Base-by-base conservation (phyloP, 2,888 invertebrate genomes). In the Anodontia alba region DNA sequence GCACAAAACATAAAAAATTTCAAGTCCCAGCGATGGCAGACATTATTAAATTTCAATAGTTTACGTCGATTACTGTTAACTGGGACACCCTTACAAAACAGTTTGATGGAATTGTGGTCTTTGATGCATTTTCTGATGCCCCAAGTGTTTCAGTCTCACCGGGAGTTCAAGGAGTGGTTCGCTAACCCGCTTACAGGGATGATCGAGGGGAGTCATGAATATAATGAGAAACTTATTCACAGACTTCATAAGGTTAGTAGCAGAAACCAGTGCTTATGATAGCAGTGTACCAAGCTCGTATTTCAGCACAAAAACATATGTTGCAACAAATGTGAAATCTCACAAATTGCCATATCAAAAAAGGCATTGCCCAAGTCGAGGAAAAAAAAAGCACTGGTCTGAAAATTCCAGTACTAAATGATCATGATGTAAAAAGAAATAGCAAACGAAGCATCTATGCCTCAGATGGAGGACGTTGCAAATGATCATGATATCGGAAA, bases 1-100 rank as follows among this genome's bases (percentile, higher is more conserved):
- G 99, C 99, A 49, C 99, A 99, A 94, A 99, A 99, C 94, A 99
- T 99, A 83, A 99, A 99, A 95, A 99, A 99, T 95, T 99, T 99
- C 94, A 99, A 99, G 95, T 99, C 99, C 29, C 99, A 99, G 94
- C 96, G 99, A 84, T 99, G 99, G 99, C 99, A 99, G 95, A 96
- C 98, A 93, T 95, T 99, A 88, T 95, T 99, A 77, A 99, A 98
- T 94, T 99, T 99, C 95, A 97, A 97, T 87, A 99, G 99, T 33
- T 98, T 99, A 95, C 98, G 99, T 94, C 94, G 96, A 26, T 92
- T 96, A 36, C 92, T 96, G 43, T 94, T 96, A 83, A 99, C 99
- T 68, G 99, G 99, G 76, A 99, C 99, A 1, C 99, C 99, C 1
- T 95, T 99, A 80, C 99, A 99, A 95, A 99, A 99, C 95, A 99